Conservation (phyloP, 2,888 invertebrate genomes). For the Bellardia bayeri region DNA sequence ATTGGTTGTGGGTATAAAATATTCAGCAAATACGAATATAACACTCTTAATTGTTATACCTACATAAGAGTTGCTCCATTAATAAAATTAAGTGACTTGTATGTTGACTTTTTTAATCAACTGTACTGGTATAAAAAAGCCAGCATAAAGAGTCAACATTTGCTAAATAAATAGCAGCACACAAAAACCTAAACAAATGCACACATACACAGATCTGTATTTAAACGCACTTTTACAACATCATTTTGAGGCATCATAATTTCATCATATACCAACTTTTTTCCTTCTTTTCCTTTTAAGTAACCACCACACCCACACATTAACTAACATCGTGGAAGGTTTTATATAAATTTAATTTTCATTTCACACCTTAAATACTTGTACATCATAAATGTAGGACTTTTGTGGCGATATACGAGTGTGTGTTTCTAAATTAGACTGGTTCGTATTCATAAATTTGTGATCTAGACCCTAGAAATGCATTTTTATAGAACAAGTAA, state of each 20-base stretch:
- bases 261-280: constrained; percentile 44
- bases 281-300: constrained; percentile 15
- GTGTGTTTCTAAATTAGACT: neutral
- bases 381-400: constrained; percentile 56
- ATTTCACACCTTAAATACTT: constrained; percentile 66
- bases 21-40: too few relatives aligned
- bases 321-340: constrained; percentile 30
- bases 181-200: constrained; percentile 11
- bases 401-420: constrained; percentile 34
- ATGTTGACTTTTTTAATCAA: neutral
- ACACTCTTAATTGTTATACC: too few relatives aligned
- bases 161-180: constrained; percentile 44
- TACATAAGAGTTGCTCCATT: too few relatives aligned
- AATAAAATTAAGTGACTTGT: neutral
- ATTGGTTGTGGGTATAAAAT: too few relatives aligned
- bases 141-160: constrained; percentile 33
- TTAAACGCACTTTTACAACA: constrained; percentile 43
- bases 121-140: neutral
- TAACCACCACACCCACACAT: constrained; percentile 37
- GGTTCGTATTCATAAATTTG: too few relatives aligned
- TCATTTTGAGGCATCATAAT: constrained; percentile 49
- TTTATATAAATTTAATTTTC: constrained; percentile 59
- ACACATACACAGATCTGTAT: neutral
- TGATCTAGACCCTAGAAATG: too few relatives aligned
- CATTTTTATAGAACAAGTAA: too few relatives aligned